Base-by-base conservation (phyloP, 2,888 invertebrate genomes). In the Lasius platythorax region DNA sequence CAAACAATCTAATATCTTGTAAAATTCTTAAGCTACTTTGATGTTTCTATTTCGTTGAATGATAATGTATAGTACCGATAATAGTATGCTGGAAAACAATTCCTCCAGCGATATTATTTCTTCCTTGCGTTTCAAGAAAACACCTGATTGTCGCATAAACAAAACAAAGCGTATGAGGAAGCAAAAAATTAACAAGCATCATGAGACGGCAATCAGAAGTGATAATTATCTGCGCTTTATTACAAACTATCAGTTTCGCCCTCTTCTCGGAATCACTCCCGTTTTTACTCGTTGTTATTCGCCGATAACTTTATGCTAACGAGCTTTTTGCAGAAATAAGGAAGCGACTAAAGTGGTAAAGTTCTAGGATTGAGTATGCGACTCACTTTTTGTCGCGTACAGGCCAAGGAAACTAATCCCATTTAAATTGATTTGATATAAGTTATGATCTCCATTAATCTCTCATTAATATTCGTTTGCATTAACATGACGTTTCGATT, bases 221-320 rank as follows among this genome's bases (percentile, higher is more conserved):
- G 4, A 12, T 61, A 61, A 79, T 58, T 78, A 70, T 3, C 43
- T 61, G 23, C 67, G 12, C 46, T 33, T 58, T 72, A 23, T 78
- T 11, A 56, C 9, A 28, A 78, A 56, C 9, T 28, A 73, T 79
- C 4, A 18, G 0, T 28, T 56, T 70, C 1, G 6, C 1, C 37
- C 23, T 18, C 3, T 79, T 79, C 79, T 79, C 6, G 11, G 73
- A 72, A 79, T 18, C 3, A 12, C 1, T 70, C 2, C 12, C n/a
- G 73, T 79, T 79, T 79, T 79, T 79, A 43, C 23, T 5, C 15
- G 40, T 58, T 78, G 70, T 68, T 68, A 33, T 79, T 72, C 68
- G 28, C 12, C 2, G 3, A 4, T n/a, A 0, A 43, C 1, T 30
- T 68, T 37, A 79, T 73, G 58, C 33, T 61, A 61, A 79, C 3